These are phyloP conservation scores for Arion vulgaris DNA, from an alignment of 1,140 invertebrate species.

Conservation along the genomic window DNA sequence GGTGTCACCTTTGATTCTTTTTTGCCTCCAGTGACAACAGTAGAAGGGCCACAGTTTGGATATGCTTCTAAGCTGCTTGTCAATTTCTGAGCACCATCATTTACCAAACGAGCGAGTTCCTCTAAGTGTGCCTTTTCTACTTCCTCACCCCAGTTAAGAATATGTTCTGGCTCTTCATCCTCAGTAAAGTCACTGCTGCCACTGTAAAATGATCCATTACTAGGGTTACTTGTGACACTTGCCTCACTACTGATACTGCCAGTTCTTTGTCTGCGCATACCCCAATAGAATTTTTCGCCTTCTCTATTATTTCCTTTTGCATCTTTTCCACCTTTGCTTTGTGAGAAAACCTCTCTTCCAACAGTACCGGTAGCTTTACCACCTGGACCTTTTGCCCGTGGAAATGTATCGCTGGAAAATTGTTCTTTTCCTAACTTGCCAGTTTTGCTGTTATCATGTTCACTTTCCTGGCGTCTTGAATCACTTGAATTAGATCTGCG, in stretches of 20 bases:
- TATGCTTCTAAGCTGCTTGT: conserved; percentile 54
- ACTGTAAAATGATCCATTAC: conserved; percentile 49
- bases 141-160: conserved; percentile 53
- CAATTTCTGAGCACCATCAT: conserved; percentile 55
- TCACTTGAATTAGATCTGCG: conserved; percentile 30
- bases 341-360: conserved; percentile 14
- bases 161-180: conserved; percentile 46
- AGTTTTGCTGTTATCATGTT: conserved; percentile 40
- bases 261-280: conserved; percentile 52
- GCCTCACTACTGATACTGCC: conserved; percentile 63
- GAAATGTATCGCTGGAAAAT: conserved; percentile 39
- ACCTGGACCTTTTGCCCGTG: conserved; percentile 23
- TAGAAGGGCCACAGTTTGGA: conserved; percentile 29
- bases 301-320: conserved; percentile 34
- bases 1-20: conserved; percentile 19
- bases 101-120: conserved; percentile 57
- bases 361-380: conserved; percentile 13
- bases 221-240: conserved; percentile 57
- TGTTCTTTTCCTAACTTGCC: conserved; percentile 37
- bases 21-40: neutral
- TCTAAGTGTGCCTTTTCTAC: conserved; percentile 53
- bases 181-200: conserved; percentile 49
- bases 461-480: conserved; percentile 21
- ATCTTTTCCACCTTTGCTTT: conserved; percentile 35
- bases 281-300: conserved; percentile 49